Percentiles rank a stretch among this genome's conserved stretches.
Conservation (phyloP, 2,888 invertebrate genomes). For the Polymixis lichenea region DNA sequence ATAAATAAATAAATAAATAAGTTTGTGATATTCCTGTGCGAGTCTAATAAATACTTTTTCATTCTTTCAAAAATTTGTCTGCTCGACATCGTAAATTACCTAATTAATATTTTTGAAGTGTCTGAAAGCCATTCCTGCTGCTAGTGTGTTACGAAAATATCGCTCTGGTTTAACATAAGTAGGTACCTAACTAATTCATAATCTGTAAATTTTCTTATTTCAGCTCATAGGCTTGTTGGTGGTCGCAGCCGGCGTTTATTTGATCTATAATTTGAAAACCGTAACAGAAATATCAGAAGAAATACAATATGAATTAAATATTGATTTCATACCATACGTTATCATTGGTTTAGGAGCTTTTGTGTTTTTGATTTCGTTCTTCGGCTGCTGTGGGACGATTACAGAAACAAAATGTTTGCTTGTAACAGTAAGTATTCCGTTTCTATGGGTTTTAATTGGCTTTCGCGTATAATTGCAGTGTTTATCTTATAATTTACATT, state of each 20-base stretch:
- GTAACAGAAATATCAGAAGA: background rate
- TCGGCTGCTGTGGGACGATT: constrained; percentile 62
- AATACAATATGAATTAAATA: background rate
- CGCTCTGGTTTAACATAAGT: background rate
- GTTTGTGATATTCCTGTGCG: too few relatives aligned
- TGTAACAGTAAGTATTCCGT: constrained; percentile 35
- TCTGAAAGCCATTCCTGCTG: too few relatives aligned
- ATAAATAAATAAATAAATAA: too few relatives aligned
- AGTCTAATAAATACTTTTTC: too few relatives aligned
- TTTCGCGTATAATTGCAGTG: too few relatives aligned
- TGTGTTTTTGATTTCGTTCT: constrained; percentile 55
- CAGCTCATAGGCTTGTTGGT: constrained; percentile 54
- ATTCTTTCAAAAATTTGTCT: too few relatives aligned
- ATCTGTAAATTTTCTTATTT: constrained; percentile 20
- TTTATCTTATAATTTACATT: too few relatives aligned
- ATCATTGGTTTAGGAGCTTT: constrained; percentile 48
- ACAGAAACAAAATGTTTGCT: constrained; percentile 63
- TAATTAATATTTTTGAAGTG: too few relatives aligned
- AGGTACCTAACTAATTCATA: background rate
- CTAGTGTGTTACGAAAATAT: too few relatives aligned
- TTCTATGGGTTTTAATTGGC: too few relatives aligned
- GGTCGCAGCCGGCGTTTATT: constrained; percentile 40
- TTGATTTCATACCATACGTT: constrained; percentile 38
- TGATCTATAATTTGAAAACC: background rate
- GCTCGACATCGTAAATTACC: too few relatives aligned